phyloP scores from a whole-genome alignment of 2,113 vertebrate species.

The Canis aureus region DNA sequence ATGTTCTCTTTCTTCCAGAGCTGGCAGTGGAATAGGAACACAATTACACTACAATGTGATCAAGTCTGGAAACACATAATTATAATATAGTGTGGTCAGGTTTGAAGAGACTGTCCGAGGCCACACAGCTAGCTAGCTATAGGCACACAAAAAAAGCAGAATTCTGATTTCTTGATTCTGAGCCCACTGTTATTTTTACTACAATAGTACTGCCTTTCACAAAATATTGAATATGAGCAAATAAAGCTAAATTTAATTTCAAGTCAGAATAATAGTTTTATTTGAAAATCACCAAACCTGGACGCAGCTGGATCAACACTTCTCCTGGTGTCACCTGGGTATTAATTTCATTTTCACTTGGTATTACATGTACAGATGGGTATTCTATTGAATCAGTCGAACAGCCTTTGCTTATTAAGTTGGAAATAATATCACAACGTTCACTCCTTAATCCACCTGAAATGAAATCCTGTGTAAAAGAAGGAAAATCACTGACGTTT shows the following conservation, averaged over 20 bases:
- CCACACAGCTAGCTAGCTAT: slow-evolving; percentile 14
- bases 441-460: slow-evolving; percentile 87
- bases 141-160: slow-evolving; percentile 4
- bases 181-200: not conserved
- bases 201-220: not conserved
- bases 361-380: slow-evolving; percentile 88
- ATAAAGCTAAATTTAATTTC: not conserved
- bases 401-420: slow-evolving; percentile 94
- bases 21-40: not conserved
- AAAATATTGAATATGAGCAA: slow-evolving; percentile 16
- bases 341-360: slow-evolving; percentile 87
- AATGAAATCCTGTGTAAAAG: slow-evolving; percentile 93
- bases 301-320: slow-evolving; percentile 91
- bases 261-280: slow-evolving; percentile 54
- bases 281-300: slow-evolving; percentile 90
- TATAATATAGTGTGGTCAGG: not conserved
- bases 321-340: slow-evolving; percentile 95
- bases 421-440: slow-evolving; percentile 93
- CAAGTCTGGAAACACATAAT: not conserved
- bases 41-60: not conserved
- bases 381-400: slow-evolving; percentile 91
- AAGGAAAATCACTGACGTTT: slow-evolving; percentile 83
- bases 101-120: not conserved
- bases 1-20: slow-evolving; percentile 12
- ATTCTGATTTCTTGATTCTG: slow-evolving; percentile 35